Evolutionary conservation across 2,113 vertebrate species (phyloP).

Genomic region (Ivindomyrus marchei): DNA sequence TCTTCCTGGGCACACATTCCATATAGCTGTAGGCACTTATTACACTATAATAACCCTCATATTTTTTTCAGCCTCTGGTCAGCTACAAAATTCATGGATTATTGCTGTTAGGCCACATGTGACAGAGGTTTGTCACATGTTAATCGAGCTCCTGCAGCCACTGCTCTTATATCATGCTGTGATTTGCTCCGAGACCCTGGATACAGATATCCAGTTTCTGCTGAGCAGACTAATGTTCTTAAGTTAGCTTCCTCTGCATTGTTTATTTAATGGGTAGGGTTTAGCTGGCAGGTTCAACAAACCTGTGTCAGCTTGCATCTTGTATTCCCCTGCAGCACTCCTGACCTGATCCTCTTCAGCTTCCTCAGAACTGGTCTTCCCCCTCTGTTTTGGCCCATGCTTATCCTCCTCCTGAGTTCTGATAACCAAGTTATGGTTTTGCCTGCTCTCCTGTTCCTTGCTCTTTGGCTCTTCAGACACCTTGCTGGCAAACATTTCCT

Average conservation of each 20-base stretch:
- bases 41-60: not conserved
- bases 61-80: not conserved
- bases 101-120: not conserved
- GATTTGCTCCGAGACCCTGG: not conserved
- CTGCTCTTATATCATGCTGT: not conserved
- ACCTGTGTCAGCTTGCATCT: conserved; percentile 38
- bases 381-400: conserved; percentile 8
- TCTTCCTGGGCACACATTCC: not conserved
- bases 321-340: not conserved
- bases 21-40: not conserved
- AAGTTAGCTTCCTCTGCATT: not conserved
- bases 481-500: conserved; percentile 22
- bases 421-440: conserved; percentile 45
- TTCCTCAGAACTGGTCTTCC: conserved; percentile 22
- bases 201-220: not conserved
- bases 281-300: not conserved
- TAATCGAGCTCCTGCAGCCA: not conserved
- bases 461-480: not conserved
- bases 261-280: not conserved
- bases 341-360: not conserved
- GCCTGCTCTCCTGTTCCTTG: conserved; percentile 16
- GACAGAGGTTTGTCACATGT: not conserved
- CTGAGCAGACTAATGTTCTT: not conserved
- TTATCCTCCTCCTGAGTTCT: conserved; percentile 36
- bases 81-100: not conserved